Conservation (phyloP, 2,888 invertebrate genomes). For the Pseudanteris insignis region DNA sequence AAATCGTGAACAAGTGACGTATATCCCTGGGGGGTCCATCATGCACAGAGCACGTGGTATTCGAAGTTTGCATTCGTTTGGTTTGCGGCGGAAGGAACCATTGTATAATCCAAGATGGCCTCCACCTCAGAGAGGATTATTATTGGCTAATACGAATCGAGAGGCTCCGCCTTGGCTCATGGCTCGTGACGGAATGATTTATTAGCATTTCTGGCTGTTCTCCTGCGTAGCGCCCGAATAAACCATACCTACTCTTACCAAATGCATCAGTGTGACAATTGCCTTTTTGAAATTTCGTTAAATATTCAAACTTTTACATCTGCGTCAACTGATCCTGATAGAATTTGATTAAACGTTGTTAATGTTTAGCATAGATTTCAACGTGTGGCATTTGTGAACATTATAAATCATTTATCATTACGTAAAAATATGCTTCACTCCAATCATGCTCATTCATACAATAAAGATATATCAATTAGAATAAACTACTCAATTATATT, state of each 20-base stretch:
- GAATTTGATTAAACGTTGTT: too few relatives aligned
- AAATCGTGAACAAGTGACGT: slow-evolving; percentile 49
- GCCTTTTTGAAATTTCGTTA: slow-evolving; percentile 33
- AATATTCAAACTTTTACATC: slow-evolving; percentile 36
- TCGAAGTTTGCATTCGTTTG: slow-evolving; percentile 64
- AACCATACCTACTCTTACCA: slow-evolving; percentile 54
- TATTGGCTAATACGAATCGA: slow-evolving; percentile 72
- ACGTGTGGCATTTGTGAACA: slow-evolving; percentile 20
- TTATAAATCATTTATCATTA: slow-evolving; percentile 36
- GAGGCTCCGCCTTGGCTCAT: slow-evolving; percentile 71
- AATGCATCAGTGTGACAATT: slow-evolving; percentile 37
- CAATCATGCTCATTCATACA: too few relatives aligned
- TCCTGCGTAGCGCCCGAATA: slow-evolving; percentile 63
- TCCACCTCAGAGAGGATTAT: slow-evolving; percentile 69
- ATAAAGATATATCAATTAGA: too few relatives aligned
- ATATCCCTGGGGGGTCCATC: slow-evolving; percentile 56
- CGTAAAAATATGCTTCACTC: too few relatives aligned
- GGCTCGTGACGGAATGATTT: slow-evolving; percentile 71
- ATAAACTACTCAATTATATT: too few relatives aligned
- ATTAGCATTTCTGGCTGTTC: slow-evolving; percentile 69
- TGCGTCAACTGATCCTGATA: too few relatives aligned
- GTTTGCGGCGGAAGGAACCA: slow-evolving; percentile 66
- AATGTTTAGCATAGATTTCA: too few relatives aligned
- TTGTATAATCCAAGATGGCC: slow-evolving; percentile 70
- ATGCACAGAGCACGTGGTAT: slow-evolving; percentile 53